These are phyloP conservation scores for Bombyx mandarina DNA, from an alignment of 1,140 invertebrate species.

Conservation along the genomic window DNA sequence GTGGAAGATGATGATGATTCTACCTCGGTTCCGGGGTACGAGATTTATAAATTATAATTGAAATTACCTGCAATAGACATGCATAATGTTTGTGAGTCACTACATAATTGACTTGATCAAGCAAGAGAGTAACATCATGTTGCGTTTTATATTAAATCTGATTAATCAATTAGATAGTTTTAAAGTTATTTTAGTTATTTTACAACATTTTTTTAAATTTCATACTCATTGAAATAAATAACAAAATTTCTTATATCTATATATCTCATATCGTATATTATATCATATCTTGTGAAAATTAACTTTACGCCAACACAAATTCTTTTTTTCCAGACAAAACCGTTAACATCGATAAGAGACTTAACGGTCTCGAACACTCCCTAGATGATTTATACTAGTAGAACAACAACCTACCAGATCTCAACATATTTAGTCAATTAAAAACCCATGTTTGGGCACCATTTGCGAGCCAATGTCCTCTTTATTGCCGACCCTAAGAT, in stretches of 20 bases:
- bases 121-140: not conserved
- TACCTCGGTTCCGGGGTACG: conserved; percentile 21
- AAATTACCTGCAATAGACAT: not conserved
- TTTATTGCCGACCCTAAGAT: conserved; percentile 39
- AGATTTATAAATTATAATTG: conserved; percentile 44
- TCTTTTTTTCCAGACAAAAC: too few species aligned
- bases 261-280: not conserved
- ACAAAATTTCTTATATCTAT: not conserved
- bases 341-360: too few species aligned
- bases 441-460: conserved; percentile 13
- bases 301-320: not conserved
- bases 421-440: conserved; percentile 6
- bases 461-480: conserved; percentile 32
- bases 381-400: too few species aligned
- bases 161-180: too few species aligned
- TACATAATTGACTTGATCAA: not conserved
- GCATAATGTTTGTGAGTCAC: not conserved
- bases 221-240: not conserved
- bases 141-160: not conserved
- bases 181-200: not conserved
- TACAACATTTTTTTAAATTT: not conserved
- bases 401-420: conserved; percentile 1
- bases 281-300: not conserved
- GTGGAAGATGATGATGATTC: conserved; percentile 38
- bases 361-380: conserved; percentile 1